phyloP scores from a whole-genome alignment of 2,797 vertebrate genomes.

The Valencia hispanica region DNA sequence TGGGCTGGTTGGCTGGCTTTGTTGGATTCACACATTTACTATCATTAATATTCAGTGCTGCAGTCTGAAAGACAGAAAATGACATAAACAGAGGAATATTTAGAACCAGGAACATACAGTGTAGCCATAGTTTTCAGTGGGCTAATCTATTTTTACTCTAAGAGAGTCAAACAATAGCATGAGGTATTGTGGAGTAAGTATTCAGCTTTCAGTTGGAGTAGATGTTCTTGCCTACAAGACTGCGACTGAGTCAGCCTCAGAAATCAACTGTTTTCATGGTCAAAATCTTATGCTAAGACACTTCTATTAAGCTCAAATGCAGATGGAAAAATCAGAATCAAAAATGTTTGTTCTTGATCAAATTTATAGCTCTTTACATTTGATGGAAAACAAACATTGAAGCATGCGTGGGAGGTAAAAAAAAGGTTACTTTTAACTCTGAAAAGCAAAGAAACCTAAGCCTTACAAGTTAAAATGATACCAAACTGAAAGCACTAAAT shows the following conservation, averaged over 20 bases:
- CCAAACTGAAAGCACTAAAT: background rate
- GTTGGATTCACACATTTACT: conserved; percentile 19
- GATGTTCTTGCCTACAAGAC: background rate
- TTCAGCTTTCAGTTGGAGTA: conserved; percentile 33
- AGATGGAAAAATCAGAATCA: background rate
- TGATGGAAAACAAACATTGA: background rate
- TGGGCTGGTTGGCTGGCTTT: conserved; percentile 38
- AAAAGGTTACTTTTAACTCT: background rate
- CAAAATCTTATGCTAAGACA: background rate
- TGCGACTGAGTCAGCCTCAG: background rate
- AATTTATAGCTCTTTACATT: background rate
- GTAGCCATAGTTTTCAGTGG: background rate
- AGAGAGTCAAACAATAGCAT: conserved; percentile 32
- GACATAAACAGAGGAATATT: background rate
- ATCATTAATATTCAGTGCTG: conserved; percentile 27
- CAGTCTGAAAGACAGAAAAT: conserved; percentile 53
- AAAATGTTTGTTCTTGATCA: background rate
- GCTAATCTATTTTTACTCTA: background rate
- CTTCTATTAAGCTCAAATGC: background rate
- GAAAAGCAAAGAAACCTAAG: too few relatives aligned
- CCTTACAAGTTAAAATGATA: too few relatives aligned
- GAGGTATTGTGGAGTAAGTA: background rate
- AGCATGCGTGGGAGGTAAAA: background rate
- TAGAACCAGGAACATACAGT: background rate
- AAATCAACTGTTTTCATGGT: background rate